phyloP scores from a whole-genome alignment of 2,113 vertebrate species.

The Microtus ochrogaster region DNA sequence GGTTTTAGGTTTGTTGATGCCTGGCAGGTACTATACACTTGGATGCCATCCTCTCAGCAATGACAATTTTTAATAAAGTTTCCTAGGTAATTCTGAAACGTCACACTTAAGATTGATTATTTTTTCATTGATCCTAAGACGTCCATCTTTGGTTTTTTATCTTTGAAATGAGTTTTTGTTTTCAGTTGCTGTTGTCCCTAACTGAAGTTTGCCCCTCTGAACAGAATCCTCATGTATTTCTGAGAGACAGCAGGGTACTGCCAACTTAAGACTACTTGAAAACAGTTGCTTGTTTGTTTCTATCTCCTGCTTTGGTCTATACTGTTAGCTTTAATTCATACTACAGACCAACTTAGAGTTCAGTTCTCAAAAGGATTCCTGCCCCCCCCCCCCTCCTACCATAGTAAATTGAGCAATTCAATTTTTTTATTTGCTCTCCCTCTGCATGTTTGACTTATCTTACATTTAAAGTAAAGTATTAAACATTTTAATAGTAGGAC shows the following conservation, averaged over 20 bases:
- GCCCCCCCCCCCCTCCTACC: not conserved
- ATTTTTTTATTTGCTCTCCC: not conserved
- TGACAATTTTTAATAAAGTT: constrained; percentile 42
- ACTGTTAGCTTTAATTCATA: constrained; percentile 54
- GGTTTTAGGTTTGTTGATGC: not conserved
- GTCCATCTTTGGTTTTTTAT: not conserved
- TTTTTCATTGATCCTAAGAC: constrained; percentile 15
- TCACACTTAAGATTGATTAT: not conserved
- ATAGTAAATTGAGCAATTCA: constrained; percentile 34
- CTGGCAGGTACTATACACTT: not conserved
- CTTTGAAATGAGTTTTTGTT: constrained; percentile 54
- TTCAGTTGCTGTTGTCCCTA: constrained; percentile 18
- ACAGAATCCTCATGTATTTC: constrained; percentile 46
- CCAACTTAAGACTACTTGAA: constrained; percentile 9
- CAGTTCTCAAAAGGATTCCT: not conserved
- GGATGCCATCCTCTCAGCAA: not conserved
- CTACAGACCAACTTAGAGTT: not conserved
- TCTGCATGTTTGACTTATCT: not conserved
- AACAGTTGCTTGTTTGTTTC: constrained; percentile 52
- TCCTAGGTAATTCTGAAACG: not conserved
- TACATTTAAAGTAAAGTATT: not conserved
- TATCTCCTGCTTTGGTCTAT: constrained; percentile 30
- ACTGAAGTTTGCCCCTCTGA: constrained; percentile 2
- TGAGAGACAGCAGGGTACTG: not conserved
- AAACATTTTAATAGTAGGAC: constrained; percentile 24